These are phyloP conservation scores for Bradysia coprophila DNA, from an alignment of 1,140 invertebrate genomes.

Conservation along the genomic window DNA sequence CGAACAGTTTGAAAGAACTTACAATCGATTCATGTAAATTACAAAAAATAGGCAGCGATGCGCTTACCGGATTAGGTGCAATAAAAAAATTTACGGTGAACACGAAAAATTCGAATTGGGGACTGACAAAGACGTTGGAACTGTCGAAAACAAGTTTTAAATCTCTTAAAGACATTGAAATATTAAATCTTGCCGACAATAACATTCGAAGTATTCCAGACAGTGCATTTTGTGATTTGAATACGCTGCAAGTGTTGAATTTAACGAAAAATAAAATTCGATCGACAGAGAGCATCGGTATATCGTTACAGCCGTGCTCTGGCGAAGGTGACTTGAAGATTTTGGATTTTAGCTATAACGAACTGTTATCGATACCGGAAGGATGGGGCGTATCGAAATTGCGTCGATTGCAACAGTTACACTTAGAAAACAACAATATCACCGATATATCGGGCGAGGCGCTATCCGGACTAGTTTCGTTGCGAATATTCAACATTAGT, in stretches of 20 bases:
- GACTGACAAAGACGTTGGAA: constrained; percentile 44
- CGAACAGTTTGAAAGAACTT: constrained; percentile 47
- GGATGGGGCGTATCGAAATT: constrained; percentile 52
- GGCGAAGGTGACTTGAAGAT: constrained; percentile 40
- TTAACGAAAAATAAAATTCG: constrained; percentile 61
- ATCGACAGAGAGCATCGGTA: constrained; percentile 51
- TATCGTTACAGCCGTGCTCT: constrained; percentile 30
- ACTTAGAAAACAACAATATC: constrained; percentile 67
- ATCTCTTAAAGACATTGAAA: constrained; percentile 55
- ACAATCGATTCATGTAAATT: constrained; percentile 63
- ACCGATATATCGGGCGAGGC: constrained; percentile 59
- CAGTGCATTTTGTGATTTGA: constrained; percentile 53
- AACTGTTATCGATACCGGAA: constrained; percentile 45
- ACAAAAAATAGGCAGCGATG: constrained; percentile 48
- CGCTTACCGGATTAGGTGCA: constrained; percentile 55
- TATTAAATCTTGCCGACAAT: constrained; percentile 61
- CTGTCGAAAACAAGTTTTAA: constrained; percentile 43
- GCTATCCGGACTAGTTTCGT: constrained; percentile 48
- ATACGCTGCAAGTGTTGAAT: constrained; percentile 63
- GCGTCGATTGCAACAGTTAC: constrained; percentile 51
- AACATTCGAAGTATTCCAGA: constrained; percentile 59
- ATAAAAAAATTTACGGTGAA: constrained; percentile 53
- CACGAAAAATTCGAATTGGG: constrained; percentile 60
- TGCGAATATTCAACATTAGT: constrained; percentile 66
- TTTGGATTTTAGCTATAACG: constrained; percentile 62